A percentile compares a stretch with the other conserved stretches of the same genome.
These are phyloP conservation scores for Gonioctena quinquepunctata DNA, from an alignment of 1,140 invertebrate genomes.

Conservation along the genomic window DNA sequence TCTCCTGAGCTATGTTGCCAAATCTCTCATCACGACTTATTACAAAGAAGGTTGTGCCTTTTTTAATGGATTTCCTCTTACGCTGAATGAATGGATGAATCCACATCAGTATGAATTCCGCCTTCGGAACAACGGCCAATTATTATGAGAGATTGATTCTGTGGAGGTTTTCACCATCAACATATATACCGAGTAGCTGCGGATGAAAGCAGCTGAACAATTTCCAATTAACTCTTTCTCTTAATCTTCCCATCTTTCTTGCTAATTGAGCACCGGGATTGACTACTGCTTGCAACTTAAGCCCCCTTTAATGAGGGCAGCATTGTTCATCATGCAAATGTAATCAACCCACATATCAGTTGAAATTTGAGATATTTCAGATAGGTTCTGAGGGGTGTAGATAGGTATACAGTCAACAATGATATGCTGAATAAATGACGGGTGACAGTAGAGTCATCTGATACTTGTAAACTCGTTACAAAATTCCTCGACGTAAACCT, in stretches of 20 bases:
- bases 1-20: no score
- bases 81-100: neutral
- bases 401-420: no score
- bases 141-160: conserved; percentile 21
- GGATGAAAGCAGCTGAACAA: conserved; percentile 22
- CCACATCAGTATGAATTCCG: neutral
- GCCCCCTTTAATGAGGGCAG: conserved; percentile 28
- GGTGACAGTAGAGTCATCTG: no score
- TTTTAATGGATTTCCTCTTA: neutral
- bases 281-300: conserved; percentile 25
- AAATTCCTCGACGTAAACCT: no score
- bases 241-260: conserved; percentile 22
- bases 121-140: neutral
- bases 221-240: conserved; percentile 34
- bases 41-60: no score
- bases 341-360: neutral
- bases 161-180: conserved; percentile 11
- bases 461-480: no score
- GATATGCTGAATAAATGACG: no score
- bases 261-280: conserved; percentile 24
- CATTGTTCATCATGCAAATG: conserved; percentile 1
- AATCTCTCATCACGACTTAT: no score
- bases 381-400: no score
- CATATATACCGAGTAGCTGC: conserved; percentile 1
- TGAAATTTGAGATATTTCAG: neutral